Evolutionary conservation across 2,888 invertebrate genomes (phyloP), one percentile per base, ranked within the genome.

Genomic region (Ormyrus nitidulus): DNA sequence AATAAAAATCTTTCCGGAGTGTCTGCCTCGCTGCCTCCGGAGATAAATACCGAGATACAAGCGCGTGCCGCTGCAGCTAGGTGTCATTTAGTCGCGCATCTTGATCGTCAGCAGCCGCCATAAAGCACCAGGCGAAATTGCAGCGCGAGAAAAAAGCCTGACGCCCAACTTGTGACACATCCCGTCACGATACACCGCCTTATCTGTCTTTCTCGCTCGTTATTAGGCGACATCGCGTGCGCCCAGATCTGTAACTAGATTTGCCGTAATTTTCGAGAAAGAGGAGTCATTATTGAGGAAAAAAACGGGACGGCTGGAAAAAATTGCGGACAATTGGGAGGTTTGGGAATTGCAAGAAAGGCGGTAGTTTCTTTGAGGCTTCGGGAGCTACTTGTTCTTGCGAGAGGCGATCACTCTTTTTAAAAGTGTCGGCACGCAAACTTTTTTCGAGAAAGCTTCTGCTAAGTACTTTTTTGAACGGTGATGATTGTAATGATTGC

Each of bases 201-300:
- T 61, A n/a, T 46, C 10, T 48, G 44, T 65, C 64, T 46, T 34
- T 71, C 51, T 71, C 62, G 64, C 34, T 46, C 19, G 64, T 74
- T 70, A 79, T 74, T 79, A 70, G 70, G 76, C 71, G 76, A 76
- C 80, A 74, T 79, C 76, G 79, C 79, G 79, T 74, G 79, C 78
- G 10, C 66, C 46, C 34, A 70, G 62, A 70, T 78, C 51, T 73
- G 74, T 79, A 79, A 74, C 79, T 79, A 79, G 79, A 79, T 79
- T 79, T 64, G 69, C 68, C 62, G 69, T 51, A 70, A 77, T 77
- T 76, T 77, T 77, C 66, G 66, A 66, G 66, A 51, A 56, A 49
- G 59, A 49, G 54, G 54, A 44, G 54, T 34, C 34, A 34, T 34
- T 34, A 34, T 34, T 34, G 34, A 34, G 13, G 59, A 49, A 70